phyloP scores from a whole-genome alignment of 2,797 vertebrate genomes.

The Myripristis jacobus region DNA sequence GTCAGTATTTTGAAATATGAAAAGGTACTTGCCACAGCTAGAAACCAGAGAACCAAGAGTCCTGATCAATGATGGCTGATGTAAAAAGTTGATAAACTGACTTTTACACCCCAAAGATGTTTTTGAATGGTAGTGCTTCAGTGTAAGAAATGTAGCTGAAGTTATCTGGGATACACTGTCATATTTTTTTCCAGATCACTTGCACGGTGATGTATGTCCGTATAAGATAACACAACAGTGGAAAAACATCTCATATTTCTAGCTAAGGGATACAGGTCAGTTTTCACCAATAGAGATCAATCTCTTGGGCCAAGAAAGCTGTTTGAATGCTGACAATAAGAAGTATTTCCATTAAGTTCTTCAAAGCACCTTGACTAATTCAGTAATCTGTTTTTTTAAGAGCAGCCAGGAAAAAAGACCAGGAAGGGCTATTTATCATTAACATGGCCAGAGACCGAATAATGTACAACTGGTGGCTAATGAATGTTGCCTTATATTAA shows the following conservation, averaged over 20 bases:
- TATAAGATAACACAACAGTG: too few species aligned
- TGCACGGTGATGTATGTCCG: too few species aligned
- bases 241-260: too few species aligned
- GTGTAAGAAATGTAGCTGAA: slow-evolving; percentile 17
- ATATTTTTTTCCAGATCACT: too few species aligned
- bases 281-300: too few species aligned
- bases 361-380: too few species aligned
- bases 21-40: slow-evolving; percentile 23
- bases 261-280: too few species aligned
- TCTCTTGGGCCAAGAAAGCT: too few species aligned
- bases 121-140: slow-evolving; percentile 13
- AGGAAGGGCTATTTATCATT: slow-evolving; percentile 8
- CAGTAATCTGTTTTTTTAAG: slow-evolving; percentile 6
- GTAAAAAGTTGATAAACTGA: neutral
- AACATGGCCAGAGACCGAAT: slow-evolving; percentile 9
- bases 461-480: neutral
- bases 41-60: slow-evolving; percentile 17
- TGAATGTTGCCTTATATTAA: slow-evolving; percentile 34
- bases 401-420: slow-evolving; percentile 11
- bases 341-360: slow-evolving; percentile 1
- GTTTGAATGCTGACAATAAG: slow-evolving; percentile 9
- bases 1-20: slow-evolving; percentile 11
- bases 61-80: neutral
- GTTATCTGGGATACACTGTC: neutral
- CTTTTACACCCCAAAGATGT: slow-evolving; percentile 20